phyloP scores from a whole-genome alignment of 2,113 vertebrate genomes.

The Thalassoma bifasciatum region DNA sequence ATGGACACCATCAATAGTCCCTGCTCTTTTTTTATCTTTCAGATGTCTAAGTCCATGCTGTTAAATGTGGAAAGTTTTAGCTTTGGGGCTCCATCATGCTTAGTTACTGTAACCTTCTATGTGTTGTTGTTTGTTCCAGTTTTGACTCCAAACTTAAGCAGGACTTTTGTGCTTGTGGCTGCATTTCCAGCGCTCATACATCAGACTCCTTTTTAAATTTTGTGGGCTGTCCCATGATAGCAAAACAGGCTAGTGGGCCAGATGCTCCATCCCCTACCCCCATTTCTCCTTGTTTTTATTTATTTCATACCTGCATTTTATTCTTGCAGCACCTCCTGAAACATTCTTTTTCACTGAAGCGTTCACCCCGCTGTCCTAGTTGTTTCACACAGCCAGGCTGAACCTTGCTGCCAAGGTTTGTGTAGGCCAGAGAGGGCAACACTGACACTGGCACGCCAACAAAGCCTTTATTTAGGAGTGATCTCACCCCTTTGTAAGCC shows the following conservation, averaged over 20 bases:
- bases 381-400: conserved; percentile 69
- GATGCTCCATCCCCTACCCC: conserved; percentile 59
- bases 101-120: conserved; percentile 46
- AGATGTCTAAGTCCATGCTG: conserved; percentile 35
- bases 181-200: conserved; percentile 53
- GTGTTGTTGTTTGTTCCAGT: conserved; percentile 46
- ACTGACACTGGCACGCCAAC: conserved; percentile 79
- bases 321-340: conserved; percentile 53
- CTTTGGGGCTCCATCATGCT: conserved; percentile 52
- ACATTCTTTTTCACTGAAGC: conserved; percentile 59
- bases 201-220: conserved; percentile 47
- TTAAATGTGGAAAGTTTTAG: conserved; percentile 56
- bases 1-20: conserved; percentile 65
- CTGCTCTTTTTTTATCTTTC: conserved; percentile 15
- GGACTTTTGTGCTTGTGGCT: conserved; percentile 66
- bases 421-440: conserved; percentile 78
- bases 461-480: conserved; percentile 77
- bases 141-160: conserved; percentile 38
- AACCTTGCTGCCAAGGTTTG: conserved; percentile 72
- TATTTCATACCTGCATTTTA: conserved; percentile 55
- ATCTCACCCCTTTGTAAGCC: conserved; percentile 80
- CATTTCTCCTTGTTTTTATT: conserved; percentile 32
- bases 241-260: conserved; percentile 66
- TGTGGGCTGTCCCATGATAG: conserved; percentile 53
- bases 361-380: conserved; percentile 67